Base-by-base conservation (phyloP, 2,888 invertebrate genomes). In the Acronicta alni region DNA sequence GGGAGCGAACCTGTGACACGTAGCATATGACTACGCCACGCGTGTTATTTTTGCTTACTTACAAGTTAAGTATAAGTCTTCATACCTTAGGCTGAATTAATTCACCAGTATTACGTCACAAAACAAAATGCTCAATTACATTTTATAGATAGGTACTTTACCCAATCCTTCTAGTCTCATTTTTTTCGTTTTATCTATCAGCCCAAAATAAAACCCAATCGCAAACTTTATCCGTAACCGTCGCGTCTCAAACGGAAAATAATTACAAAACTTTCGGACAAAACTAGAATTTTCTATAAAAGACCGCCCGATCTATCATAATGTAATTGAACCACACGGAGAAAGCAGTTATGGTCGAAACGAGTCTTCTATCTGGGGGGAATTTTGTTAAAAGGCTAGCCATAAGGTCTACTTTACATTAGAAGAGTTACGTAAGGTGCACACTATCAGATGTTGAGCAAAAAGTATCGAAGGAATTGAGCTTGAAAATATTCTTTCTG, bases 311-410 rank as follows among this genome's bases (percentile, higher is more conserved):
- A 69, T 57, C 61, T 61, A 61, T 70, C 58, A 66, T 74, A 66
- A 74, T 61, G 74, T 66, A 74, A 72, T 72, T 74, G 66, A 70
- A 65, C 57, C 58, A 53, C 52, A 56, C 35, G 74, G 53, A 55
- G 46, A 69, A 57, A 49, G 52, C 51, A 54, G 58, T 72, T 65
- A 58, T 73, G 74, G 56, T 51, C 42, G 55, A 52, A 72, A 59
- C 42, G 39, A 45, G 53, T 39, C 55, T 47, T 43, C 26, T 35
- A 47, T 46, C 18, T 23, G 30, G 15, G 39, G 58, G 54, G 42
- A 73, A 61, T 46, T 58, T 41, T 49, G 70, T 58, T 70, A 58
- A 74, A 69, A 72, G 70, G 39, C 59, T 64, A 55, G 20, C 32
- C 17, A 52, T 61, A 60, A 69, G 60, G 70, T 52, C 32, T 61